Base-by-base conservation (phyloP, 2,113 vertebrate genomes). In the Himantopus leucocephalus region DNA sequence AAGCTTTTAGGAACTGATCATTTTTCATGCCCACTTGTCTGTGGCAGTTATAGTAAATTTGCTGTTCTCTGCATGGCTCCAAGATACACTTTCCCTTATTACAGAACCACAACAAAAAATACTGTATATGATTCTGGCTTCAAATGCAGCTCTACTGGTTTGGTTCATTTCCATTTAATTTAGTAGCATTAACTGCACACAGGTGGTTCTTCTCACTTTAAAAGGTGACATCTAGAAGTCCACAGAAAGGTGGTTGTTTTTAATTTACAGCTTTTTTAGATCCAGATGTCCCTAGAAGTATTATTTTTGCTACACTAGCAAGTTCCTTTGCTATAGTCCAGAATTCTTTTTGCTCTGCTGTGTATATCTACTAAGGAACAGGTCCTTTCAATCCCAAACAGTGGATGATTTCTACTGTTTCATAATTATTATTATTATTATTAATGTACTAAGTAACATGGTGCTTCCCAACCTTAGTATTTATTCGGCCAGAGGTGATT, bases 31-130 rank as follows among this genome's bases (percentile, higher is more conserved):
- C 68, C 41, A 82, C 81, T 90, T 95, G 89, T 95, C 60, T 58
- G 48, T 92, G 70, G 71, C 78, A 93, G 85, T 92, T 93, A 87
- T 32, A 96, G 92, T 97, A 97, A 97, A 97, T 97, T 93, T 90
- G 52, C 72, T 95, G 72, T 84, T 95, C 91, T 92, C 83, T 88
- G 70, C 64, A 67, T 87, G 80, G 90, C 62, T 94, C 73, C 84
- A 63, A 94, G 85, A 94, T 93, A 96, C 91, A 59, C 76, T 92
- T 96, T 80, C 32, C 34, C 73, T 92, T 88, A 91, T 91, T 90
- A 94, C 43, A 93, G 70, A 97, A 88, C 78, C 63, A 85, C 52
- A 92, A 86, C 48, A 85, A 92, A 96, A 92, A 74, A 80, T 87
- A 81, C 50, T 85, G 78, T 93, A 63, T 45, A 81, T 66, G 85